Base-by-base conservation (phyloP, 2,113 vertebrate species). In the Cyprinodon brontotheroides region DNA sequence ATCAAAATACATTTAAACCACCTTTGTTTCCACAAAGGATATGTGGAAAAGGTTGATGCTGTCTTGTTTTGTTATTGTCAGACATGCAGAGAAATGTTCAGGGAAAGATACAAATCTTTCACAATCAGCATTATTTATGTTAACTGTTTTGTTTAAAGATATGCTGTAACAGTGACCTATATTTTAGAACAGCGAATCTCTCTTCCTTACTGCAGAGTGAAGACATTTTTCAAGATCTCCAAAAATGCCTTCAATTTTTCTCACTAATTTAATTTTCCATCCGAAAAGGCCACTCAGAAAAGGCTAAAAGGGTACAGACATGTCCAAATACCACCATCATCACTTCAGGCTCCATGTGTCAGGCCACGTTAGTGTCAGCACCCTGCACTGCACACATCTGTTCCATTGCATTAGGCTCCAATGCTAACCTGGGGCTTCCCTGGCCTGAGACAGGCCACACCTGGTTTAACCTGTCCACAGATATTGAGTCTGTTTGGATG, bases 241-340 rank as follows among this genome's bases (percentile, higher is more conserved):
- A 62, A 75, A 79, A 72, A 63, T 64, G 36, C 66, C 80, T 60
- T 57, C 71, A 62, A 65, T 79, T 77, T 77, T 20, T 15, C 77
- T 60, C 14, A 68, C 74, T 84, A 61, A 65, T 81, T 74, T 83
- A 47, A 65, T 77, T 86, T 69, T 66, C 74, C 66, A 64, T 81
- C 22, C 78, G 20, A 82, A 72, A 89, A 73, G 65, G 75, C 68
- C 61, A 78, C 85, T 76, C 59, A 38, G 80, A 72, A 88, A 80
- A 68, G 74, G 77, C 88, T 89, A 71, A 85, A 48, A 73, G 72
- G 65, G 75, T 83, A 85, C 62, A 61, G 85, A 79, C 86, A 76
- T 84, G 88, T 91, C 87, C 77, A 91, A 89, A 91, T 89, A 89
- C 80, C 79, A 71, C 77, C 77, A 76, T 91, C 87, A 89, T 68